A percentile compares a stretch with the other conserved stretches of the same genome.
Conservation (phyloP, 1,140 invertebrate species). For the Chymomyza costata region DNA sequence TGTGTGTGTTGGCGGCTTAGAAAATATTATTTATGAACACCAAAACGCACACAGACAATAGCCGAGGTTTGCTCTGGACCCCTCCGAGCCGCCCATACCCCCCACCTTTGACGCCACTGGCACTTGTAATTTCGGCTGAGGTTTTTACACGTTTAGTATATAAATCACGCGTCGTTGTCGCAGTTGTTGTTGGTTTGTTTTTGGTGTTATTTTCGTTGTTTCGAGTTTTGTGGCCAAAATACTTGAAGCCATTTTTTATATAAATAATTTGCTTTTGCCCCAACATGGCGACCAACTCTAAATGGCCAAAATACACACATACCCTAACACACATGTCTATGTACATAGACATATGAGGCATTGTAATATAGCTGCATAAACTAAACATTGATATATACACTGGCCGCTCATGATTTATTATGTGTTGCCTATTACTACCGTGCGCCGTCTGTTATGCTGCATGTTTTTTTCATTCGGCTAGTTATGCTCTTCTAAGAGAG, state of each 20-base stretch:
- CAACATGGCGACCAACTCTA: conserved; percentile 17
- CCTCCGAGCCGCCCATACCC: neutral
- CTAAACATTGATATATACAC: conserved; percentile 15
- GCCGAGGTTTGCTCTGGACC: conserved; percentile 1
- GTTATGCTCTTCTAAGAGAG: no score
- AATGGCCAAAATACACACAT: conserved; percentile 20
- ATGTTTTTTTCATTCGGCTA: no score
- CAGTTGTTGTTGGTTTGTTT: conserved; percentile 4
- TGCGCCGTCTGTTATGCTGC: conserved; percentile 17
- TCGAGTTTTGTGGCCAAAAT: conserved; percentile 14
- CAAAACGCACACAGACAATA: conserved; percentile 59
- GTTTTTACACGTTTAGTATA: conserved; percentile 72
- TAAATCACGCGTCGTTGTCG: conserved; percentile 66
- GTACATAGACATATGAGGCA: conserved; percentile 8
- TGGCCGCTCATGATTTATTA: conserved; percentile 58
- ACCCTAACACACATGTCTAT: neutral
- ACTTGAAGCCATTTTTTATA: conserved; percentile 61
- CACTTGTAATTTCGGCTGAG: conserved; percentile 67
- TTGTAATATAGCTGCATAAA: no score
- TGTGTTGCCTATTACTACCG: conserved; percentile 63
- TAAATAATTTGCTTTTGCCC: conserved; percentile 60
- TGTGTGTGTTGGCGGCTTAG: conserved; percentile 58
- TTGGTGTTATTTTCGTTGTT: neutral
- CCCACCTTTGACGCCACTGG: conserved; percentile 1
- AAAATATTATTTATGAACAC: conserved; percentile 69